Evolutionary conservation across 2,888 invertebrate genomes (phyloP).

Genomic region (Spilosoma lubricipeda): DNA sequence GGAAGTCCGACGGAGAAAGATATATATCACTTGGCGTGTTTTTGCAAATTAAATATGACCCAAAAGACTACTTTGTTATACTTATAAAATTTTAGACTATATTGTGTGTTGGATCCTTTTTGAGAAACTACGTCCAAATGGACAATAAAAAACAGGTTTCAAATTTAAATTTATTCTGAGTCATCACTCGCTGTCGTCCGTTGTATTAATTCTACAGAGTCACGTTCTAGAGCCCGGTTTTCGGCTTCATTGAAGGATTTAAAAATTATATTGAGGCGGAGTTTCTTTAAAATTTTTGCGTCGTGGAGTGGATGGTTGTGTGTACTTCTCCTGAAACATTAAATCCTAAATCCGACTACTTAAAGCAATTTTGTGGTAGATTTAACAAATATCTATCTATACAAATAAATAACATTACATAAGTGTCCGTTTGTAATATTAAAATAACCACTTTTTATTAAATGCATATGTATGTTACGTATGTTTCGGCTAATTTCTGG

Average conservation of each 20-base stretch:
- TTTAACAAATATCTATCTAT: not conserved
- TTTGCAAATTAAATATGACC: no score
- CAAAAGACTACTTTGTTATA: no score
- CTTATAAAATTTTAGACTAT: no score
- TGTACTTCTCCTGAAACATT: constrained; percentile 58
- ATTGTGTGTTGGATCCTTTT: no score
- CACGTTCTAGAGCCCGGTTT: constrained; percentile 21
- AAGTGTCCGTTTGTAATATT: no score
- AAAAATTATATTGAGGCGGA: constrained; percentile 59
- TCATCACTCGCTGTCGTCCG: not conserved
- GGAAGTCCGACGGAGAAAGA: no score
- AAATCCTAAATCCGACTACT: not conserved
- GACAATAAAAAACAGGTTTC: not conserved
- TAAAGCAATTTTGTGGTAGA: not conserved
- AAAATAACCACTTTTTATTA: no score
- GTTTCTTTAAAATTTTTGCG: constrained; percentile 67
- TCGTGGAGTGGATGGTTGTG: constrained; percentile 77
- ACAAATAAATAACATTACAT: no score
- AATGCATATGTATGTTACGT: no score
- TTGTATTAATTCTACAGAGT: not conserved
- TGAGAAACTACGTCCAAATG: no score
- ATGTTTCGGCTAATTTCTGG: no score
- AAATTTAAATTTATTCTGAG: constrained; percentile 1
- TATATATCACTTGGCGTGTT: no score
- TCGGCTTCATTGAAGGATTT: constrained; percentile 63